Conservation (phyloP, 2,888 invertebrate species). For the Syritta pipiens region DNA sequence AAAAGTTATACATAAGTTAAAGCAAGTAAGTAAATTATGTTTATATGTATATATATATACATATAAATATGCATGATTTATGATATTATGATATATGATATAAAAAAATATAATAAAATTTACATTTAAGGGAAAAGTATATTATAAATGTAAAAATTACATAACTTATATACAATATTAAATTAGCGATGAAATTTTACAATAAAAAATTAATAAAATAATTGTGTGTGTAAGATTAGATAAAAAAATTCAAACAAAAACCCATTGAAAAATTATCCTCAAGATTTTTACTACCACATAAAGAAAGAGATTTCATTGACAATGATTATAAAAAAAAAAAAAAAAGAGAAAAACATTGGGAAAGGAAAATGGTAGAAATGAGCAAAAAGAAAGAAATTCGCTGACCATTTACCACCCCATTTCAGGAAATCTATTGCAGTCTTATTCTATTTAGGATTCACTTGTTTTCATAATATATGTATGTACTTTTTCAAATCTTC, state of each 20-base stretch:
- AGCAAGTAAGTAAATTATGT: conserved; percentile 64
- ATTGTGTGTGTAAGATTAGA: conserved; percentile 38
- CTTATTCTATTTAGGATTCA: conserved; percentile 18
- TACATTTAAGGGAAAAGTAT: conserved; percentile 68
- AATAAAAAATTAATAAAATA: conserved; percentile 41
- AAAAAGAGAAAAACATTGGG: not conserved
- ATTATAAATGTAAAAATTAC: conserved; percentile 67
- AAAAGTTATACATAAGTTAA: conserved; percentile 66
- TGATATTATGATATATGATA: too few species aligned
- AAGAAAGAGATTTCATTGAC: too few species aligned
- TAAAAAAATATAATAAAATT: conserved; percentile 64
- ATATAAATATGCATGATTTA: too few species aligned
- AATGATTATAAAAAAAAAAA: not conserved
- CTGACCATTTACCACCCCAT: conserved; percentile 55
- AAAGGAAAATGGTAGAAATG: conserved; percentile 7
- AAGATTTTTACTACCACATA: too few species aligned
- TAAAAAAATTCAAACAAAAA: conserved; percentile 11
- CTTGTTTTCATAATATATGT: not conserved
- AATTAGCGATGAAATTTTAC: conserved; percentile 59
- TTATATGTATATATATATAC: conserved; percentile 62
- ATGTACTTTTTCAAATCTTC: not conserved
- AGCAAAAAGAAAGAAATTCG: conserved; percentile 13
- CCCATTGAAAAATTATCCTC: conserved; percentile 5
- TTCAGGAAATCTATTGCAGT: conserved; percentile 54
- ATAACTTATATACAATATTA: conserved; percentile 64